A percentile compares a stretch with the other conserved stretches of the same genome.
Conservation (phyloP, 2,797 vertebrate species). For the Clamator glandarius region DNA sequence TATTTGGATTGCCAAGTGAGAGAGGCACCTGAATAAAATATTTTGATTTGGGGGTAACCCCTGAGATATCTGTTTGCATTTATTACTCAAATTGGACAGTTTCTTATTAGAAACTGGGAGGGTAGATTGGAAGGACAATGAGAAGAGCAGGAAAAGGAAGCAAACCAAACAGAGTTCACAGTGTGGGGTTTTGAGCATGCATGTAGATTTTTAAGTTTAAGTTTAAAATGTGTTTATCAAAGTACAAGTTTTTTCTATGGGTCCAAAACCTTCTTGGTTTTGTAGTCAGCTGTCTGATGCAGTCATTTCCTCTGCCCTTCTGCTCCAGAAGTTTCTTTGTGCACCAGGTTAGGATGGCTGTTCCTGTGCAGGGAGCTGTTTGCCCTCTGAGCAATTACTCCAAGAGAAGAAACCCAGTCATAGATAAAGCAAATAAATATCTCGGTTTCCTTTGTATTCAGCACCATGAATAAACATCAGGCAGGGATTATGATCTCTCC, state of each 20-base stretch:
- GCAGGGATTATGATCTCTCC: background rate
- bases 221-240: background rate
- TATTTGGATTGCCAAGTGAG: background rate
- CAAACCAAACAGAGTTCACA: background rate
- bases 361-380: rapidly evolving
- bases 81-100: background rate
- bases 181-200: too few species aligned
- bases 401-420: background rate
- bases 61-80: background rate
- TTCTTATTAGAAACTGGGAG: background rate
- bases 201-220: background rate
- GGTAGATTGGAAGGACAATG: background rate
- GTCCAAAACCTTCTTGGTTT: background rate
- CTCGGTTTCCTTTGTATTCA: rapidly evolving
- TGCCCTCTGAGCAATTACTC: background rate
- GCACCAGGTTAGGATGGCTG: rapidly evolving
- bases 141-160: background rate
- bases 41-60: background rate
- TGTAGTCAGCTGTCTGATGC: background rate
- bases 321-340: background rate
- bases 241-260: background rate
- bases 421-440: rapidly evolving
- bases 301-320: background rate
- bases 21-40: background rate
- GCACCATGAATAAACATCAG: rapidly evolving